A percentile compares a stretch with the other conserved stretches of the same genome.
Evolutionary conservation across 2,888 invertebrate genomes (phyloP).

Genomic region (Hemicrepidius hirtus): DNA sequence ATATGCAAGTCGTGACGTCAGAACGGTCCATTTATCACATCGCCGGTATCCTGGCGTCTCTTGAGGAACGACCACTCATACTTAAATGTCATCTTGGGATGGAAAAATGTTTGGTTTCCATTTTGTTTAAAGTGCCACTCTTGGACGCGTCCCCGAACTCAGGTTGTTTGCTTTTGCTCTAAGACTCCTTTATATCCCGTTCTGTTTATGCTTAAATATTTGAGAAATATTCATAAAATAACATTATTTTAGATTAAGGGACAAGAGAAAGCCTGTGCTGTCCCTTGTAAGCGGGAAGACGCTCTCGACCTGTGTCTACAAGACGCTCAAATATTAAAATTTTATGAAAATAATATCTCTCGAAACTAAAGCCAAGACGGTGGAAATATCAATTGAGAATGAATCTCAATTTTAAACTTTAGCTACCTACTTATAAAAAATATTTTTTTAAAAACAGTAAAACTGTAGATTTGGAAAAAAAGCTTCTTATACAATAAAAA

Average conservation of each 20-base stretch:
- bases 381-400: too few relatives aligned
- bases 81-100: slow-evolving; percentile 64
- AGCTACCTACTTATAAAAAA: too few relatives aligned
- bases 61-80: slow-evolving; percentile 62
- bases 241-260: slow-evolving; percentile 45
- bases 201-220: slow-evolving; percentile 49
- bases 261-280: slow-evolving; percentile 16
- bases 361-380: too few relatives aligned
- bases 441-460: too few relatives aligned
- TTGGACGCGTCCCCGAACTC: slow-evolving; percentile 40
- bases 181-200: slow-evolving; percentile 38
- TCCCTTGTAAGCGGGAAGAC: slow-evolving; percentile 24
- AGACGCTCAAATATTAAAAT: slow-evolving; percentile 16
- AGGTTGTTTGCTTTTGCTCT: slow-evolving; percentile 39
- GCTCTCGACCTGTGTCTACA: slow-evolving; percentile 5
- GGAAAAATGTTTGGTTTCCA: slow-evolving; percentile 62
- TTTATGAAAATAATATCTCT: slow-evolving; percentile 2
- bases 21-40: slow-evolving; percentile 62
- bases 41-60: slow-evolving; percentile 57
- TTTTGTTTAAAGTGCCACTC: slow-evolving; percentile 58
- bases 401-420: too few relatives aligned
- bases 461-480: too few relatives aligned
- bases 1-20: slow-evolving; percentile 60
- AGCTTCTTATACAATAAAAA: too few relatives aligned
- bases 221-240: slow-evolving; percentile 44